Evolutionary conservation across 2,113 vertebrate species (phyloP).

Genomic region (Salvator merianae): DNA sequence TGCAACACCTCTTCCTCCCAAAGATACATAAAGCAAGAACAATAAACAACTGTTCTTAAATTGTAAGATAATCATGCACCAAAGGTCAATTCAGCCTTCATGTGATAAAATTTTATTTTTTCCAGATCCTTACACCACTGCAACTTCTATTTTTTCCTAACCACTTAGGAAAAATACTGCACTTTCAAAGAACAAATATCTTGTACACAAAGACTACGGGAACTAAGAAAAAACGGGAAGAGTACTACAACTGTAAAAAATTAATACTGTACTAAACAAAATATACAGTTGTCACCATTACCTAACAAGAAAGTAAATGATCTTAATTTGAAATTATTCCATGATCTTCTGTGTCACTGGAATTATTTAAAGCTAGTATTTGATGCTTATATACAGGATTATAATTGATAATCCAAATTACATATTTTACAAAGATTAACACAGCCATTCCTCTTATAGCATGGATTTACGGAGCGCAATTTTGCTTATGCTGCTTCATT

Average conservation of each 20-base stretch:
- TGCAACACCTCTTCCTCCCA: no score
- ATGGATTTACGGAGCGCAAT: no score
- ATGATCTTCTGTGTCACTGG: neutral
- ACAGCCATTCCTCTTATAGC: no score
- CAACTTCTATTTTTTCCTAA: neutral
- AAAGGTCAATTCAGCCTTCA: no score
- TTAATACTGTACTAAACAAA: neutral
- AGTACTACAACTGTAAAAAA: neutral
- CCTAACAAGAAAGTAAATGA: slow-evolving; percentile 7
- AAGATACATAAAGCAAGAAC: no score
- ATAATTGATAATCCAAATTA: neutral
- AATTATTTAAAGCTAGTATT: neutral
- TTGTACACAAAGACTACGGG: no score
- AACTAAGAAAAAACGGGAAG: neutral
- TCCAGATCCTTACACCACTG: neutral
- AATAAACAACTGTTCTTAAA: neutral
- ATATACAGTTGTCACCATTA: neutral
- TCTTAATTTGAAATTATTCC: neutral
- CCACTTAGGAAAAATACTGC: neutral
- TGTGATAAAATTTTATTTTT: neutral
- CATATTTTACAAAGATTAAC: neutral
- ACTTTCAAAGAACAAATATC: neutral
- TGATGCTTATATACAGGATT: neutral
- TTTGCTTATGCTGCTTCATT: no score
- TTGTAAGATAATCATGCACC: neutral